Evolutionary conservation across 2,888 invertebrate species (phyloP).

Genomic region (Phoenoteleia sp.): DNA sequence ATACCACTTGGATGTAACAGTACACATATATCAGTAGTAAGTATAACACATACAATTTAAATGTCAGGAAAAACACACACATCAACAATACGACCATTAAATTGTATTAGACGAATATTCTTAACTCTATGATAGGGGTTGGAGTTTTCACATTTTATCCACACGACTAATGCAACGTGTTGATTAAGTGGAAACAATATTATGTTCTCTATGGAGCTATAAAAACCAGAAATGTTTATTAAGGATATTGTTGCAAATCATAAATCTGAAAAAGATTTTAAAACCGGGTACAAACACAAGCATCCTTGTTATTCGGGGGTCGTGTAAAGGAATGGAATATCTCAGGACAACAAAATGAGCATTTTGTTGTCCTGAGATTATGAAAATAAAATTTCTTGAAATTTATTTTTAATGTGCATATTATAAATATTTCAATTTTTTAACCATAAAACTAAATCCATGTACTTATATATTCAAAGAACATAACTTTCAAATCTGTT

Average conservation of each 20-base stretch:
- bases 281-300: slow-evolving; percentile 14
- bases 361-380: no score
- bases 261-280: slow-evolving; percentile 4
- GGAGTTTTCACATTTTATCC: slow-evolving; percentile 11
- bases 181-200: slow-evolving; percentile 17
- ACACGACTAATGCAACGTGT: slow-evolving; percentile 22
- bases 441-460: no score
- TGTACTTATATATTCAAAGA: no score
- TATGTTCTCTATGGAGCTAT: slow-evolving; percentile 17
- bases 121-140: neutral
- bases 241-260: slow-evolving; percentile 3
- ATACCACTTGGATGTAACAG: slow-evolving; percentile 51
- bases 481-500: no score
- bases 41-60: slow-evolving; percentile 31
- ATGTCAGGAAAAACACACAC: slow-evolving; percentile 26
- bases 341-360: no score
- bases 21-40: slow-evolving; percentile 2
- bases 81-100: slow-evolving; percentile 25
- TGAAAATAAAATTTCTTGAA: no score
- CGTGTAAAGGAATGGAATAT: no score
- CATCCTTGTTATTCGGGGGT: slow-evolving; percentile 5
- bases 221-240: slow-evolving; percentile 33
- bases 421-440: no score
- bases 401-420: no score
- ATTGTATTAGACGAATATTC: slow-evolving; percentile 13